These are phyloP conservation scores for Epizoanthus illoricatus DNA, from an alignment of 92 coral and sea anemone species.

Conservation along the genomic window DNA sequence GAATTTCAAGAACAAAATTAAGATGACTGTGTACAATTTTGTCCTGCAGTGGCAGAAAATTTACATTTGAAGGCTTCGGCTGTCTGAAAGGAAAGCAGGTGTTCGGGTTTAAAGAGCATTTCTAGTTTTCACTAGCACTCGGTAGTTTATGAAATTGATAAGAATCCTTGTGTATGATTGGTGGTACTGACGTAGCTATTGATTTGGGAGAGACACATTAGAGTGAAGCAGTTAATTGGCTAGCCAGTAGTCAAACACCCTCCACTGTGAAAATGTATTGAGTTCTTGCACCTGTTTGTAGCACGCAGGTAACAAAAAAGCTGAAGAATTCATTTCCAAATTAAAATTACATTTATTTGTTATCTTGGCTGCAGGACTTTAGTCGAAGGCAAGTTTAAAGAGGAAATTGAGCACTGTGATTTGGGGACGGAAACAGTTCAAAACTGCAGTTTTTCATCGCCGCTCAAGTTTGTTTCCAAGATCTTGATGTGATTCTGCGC, in stretches of 20 bases:
- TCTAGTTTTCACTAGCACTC: not conserved
- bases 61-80: not conserved
- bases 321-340: not conserved
- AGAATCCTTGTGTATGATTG: constrained; percentile 31
- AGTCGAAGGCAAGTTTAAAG: not conserved
- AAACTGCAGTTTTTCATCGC: not conserved
- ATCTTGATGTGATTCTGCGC: no score
- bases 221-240: constrained; percentile 24
- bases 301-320: not conserved
- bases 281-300: constrained; percentile 1
- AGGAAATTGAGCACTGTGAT: constrained; percentile 9
- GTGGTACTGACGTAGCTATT: not conserved
- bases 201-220: not conserved
- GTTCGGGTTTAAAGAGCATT: constrained; percentile 17
- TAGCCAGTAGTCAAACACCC: constrained; percentile 8
- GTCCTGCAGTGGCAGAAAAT: not conserved
- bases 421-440: not conserved
- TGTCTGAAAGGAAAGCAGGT: constrained; percentile 23
- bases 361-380: not conserved
- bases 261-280: not conserved
- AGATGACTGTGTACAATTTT: not conserved
- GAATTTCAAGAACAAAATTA: not conserved
- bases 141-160: constrained; percentile 24
- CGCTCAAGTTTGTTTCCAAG: not conserved
- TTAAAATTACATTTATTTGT: constrained; percentile 8